phyloP scores from a whole-genome alignment of 2,888 invertebrate genomes.

The Eutolmus rufibarbis region DNA sequence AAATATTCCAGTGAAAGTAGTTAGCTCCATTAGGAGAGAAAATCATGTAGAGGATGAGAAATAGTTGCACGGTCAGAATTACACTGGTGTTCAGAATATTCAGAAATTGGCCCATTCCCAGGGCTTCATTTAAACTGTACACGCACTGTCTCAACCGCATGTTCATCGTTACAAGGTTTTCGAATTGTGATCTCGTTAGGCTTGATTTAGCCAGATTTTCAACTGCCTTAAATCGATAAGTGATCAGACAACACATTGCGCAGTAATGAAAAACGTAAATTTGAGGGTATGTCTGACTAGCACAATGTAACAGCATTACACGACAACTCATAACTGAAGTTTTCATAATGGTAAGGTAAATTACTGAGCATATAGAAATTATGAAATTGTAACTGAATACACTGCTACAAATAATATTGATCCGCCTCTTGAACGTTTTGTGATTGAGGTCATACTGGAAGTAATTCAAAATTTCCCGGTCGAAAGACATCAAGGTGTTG shows the following conservation, averaged over 20 bases:
- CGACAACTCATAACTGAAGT: background rate
- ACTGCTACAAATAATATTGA: background rate
- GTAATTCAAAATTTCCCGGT: background rate
- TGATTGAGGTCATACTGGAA: background rate
- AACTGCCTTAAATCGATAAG: background rate
- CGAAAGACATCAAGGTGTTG: background rate
- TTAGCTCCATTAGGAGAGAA: background rate
- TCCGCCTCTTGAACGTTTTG: background rate
- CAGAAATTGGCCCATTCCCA: background rate
- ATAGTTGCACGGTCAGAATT: background rate
- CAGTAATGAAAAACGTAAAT: background rate
- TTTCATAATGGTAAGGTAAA: background rate
- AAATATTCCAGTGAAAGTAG: background rate
- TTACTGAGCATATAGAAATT: background rate
- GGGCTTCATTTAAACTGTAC: background rate
- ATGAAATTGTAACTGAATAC: background rate
- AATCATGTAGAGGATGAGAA: background rate
- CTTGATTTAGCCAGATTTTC: background rate
- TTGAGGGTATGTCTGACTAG: background rate
- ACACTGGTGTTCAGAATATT: background rate
- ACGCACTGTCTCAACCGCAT: background rate
- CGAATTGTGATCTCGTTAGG: background rate
- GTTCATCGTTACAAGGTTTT: background rate
- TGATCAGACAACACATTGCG: background rate
- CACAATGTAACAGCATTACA: background rate